Percentiles rank a stretch among this genome's conserved stretches.
These are phyloP conservation scores for Ephestia elutella DNA, from an alignment of 1,140 invertebrate species.

Conservation along the genomic window DNA sequence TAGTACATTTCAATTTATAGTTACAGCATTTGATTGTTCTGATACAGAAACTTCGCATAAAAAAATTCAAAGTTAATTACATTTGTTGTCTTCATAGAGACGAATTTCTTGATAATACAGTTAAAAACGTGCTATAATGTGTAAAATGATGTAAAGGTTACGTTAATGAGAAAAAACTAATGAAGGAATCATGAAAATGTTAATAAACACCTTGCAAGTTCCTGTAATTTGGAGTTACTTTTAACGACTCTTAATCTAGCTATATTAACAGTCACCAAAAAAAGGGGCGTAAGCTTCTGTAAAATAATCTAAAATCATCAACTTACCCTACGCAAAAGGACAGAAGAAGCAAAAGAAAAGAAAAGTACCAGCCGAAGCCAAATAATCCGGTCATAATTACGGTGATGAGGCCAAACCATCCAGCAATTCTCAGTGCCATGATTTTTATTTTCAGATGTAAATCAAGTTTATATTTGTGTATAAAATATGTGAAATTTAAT, in stretches of 20 bases:
- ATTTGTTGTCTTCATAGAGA: too few species aligned
- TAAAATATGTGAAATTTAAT: slow-evolving; percentile 17
- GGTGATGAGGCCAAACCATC: slow-evolving; percentile 58
- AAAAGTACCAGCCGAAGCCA: slow-evolving; percentile 58
- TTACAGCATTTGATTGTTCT: too few species aligned
- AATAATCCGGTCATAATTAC: slow-evolving; percentile 57
- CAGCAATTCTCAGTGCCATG: slow-evolving; percentile 42
- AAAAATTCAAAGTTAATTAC: too few species aligned
- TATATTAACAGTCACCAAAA: background rate
- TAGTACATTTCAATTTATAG: too few species aligned
- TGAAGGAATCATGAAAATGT: too few species aligned
- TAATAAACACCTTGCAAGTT: background rate
- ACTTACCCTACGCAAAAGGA: slow-evolving; percentile 62
- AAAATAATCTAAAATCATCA: background rate
- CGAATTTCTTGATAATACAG: too few species aligned
- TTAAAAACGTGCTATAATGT: too few species aligned
- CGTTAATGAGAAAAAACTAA: background rate
- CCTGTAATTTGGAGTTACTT: background rate
- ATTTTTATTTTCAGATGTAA: slow-evolving; percentile 11
- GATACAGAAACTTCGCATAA: too few species aligned
- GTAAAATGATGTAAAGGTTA: slow-evolving; percentile 6
- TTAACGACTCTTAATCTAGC: background rate
- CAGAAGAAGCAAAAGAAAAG: slow-evolving; percentile 49
- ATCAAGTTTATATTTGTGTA: background rate
- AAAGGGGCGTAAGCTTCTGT: background rate